Evolutionary conservation across 2,888 invertebrate species (phyloP).

Genomic region (Eupithecia insigniata): DNA sequence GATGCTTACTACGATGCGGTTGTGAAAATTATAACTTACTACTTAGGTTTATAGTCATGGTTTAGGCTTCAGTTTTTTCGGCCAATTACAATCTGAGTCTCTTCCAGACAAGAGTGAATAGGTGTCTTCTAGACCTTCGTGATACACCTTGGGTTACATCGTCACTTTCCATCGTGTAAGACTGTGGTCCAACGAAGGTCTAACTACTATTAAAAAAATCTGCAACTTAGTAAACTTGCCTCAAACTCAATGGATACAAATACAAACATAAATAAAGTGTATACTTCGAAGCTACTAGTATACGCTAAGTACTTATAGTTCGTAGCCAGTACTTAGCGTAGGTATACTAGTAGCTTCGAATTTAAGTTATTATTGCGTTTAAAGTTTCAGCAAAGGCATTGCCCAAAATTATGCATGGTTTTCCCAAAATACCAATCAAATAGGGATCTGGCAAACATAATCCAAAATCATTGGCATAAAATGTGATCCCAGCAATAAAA

Average conservation of each 20-base stretch:
- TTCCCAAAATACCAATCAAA: constrained; percentile 8
- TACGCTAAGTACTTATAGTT: background rate
- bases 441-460: constrained; percentile 6
- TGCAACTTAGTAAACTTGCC: background rate
- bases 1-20: background rate
- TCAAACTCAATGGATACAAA: background rate
- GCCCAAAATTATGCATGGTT: background rate
- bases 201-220: too few species aligned
- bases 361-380: background rate
- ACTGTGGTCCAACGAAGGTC: too few species aligned
- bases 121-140: too few species aligned
- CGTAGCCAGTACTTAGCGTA: too few species aligned
- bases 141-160: too few species aligned
- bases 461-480: constrained; percentile 10
- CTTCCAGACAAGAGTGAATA: too few species aligned
- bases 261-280: background rate
- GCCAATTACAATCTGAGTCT: too few species aligned
- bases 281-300: background rate
- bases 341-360: too few species aligned
- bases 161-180: too few species aligned
- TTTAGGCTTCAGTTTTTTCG: too few species aligned
- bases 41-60: background rate
- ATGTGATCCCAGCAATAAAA: constrained; percentile 37
- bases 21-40: background rate
- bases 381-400: background rate